Evolutionary conservation across 2,797 vertebrate species (phyloP), one percentile per base, ranked within the genome.

Genomic region (Aplochiton taeniatus): DNA sequence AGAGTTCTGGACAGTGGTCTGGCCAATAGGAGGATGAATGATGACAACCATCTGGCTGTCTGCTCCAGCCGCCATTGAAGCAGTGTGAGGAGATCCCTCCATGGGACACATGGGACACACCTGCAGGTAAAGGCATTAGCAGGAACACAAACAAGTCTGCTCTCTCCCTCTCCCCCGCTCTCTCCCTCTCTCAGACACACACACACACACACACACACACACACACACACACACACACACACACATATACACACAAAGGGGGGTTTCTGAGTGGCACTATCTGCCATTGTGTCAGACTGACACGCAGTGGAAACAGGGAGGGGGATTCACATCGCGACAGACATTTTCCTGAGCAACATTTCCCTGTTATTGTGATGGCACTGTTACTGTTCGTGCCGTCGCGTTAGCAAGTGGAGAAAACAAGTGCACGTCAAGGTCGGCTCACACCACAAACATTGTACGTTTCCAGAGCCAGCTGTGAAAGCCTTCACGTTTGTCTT

Each of bases 91-190:
- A 67, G 64, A 46, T 73, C 78, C 69, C 54, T 19, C 49, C 54
- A 48, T 61, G 64, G 52, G 65, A 70, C 70, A 76, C n/a, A 16
- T 75, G 63, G 67, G 72, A 75, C 69, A 72, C 69, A 78, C 74
- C 72, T 81, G 75, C 69, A 81, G 73, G 73, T 75, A 80, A 79
- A 81, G 5, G 48, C 78, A 77, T 79, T 75, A 78, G 65, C 55
- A 14, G 54, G 57, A 77, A 75, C n/a, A 57, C 55, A 73, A 75
- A 65, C 51, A 53, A 44, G 31, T 31, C 31, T 6, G 2, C 58
- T 50, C 58, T 62, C 54, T 53, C 49, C 51, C 11, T 65, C 46
- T 62, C 31, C 66, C 49, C 61, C 17, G 49, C 52, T 56, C 52
- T 65, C 46, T 62, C 31, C 66, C 49, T 61, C 17, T 49, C 52